These are phyloP conservation scores for Tragopan temminckii DNA, from an alignment of 2,797 vertebrate species.

Conservation along the genomic window DNA sequence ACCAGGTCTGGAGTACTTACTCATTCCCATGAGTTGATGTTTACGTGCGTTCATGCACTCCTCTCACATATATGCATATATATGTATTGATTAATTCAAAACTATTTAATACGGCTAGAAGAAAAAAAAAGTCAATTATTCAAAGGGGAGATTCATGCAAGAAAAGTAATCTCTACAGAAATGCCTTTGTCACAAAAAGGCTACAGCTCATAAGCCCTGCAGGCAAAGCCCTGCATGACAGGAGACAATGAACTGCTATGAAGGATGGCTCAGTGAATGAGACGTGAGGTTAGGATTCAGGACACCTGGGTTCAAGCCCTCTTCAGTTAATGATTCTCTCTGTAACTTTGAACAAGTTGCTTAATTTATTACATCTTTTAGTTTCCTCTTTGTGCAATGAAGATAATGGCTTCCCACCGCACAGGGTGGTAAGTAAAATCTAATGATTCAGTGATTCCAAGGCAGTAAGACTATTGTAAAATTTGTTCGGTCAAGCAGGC, in stretches of 20 bases:
- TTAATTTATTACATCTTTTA: constrained; percentile 49
- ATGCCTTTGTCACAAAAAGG: not conserved
- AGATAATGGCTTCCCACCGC: constrained; percentile 27
- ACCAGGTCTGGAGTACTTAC: not conserved
- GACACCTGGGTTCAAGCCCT: constrained; percentile 51
- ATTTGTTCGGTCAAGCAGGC: not conserved
- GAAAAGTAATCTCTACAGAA: not conserved
- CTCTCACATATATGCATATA: not conserved
- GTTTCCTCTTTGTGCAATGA: not conserved
- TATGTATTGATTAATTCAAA: not conserved
- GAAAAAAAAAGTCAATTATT: not conserved
- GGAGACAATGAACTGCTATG: constrained; percentile 12
- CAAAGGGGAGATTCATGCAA: not conserved
- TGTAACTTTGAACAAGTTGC: constrained; percentile 32
- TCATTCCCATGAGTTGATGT: not conserved
- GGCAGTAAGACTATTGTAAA: not conserved
- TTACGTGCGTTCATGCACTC: not conserved
- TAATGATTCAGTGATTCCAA: not conserved
- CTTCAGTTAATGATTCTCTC: constrained; percentile 56
- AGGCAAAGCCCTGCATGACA: constrained; percentile 23
- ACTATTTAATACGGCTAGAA: not conserved
- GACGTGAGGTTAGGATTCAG: not conserved
- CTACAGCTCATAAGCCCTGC: not conserved
- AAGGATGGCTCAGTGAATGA: constrained; percentile 35
- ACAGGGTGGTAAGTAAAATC: not conserved